Percentiles rank a stretch among this genome's conserved stretches.
These are phyloP conservation scores for Callospermophilus lateralis DNA, from an alignment of 2,113 vertebrate species.

Conservation along the genomic window DNA sequence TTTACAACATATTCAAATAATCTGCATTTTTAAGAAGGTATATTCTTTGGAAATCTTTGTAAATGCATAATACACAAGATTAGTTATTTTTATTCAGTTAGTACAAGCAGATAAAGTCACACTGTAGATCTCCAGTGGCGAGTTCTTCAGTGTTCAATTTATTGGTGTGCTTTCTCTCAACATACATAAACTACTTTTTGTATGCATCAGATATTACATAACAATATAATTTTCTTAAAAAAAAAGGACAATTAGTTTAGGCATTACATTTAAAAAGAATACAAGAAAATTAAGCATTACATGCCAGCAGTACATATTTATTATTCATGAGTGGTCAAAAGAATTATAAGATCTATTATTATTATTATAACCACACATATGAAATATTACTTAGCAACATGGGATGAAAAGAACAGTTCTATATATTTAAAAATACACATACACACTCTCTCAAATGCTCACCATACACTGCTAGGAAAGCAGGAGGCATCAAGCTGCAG, in stretches of 20 bases:
- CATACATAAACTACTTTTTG: not conserved
- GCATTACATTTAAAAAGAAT: not conserved
- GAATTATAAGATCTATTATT: conserved; percentile 79
- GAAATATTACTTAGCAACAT: conserved; percentile 71
- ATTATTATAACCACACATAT: conserved; percentile 52
- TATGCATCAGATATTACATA: not conserved
- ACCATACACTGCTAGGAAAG: conserved; percentile 80
- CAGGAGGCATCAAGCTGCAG: conserved; percentile 77
- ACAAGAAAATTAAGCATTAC: conserved; percentile 53
- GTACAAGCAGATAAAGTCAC: not conserved
- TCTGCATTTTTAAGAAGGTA: not conserved
- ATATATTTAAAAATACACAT: conserved; percentile 74
- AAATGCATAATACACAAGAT: not conserved
- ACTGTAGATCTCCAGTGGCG: not conserved
- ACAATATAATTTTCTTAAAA: conserved; percentile 18
- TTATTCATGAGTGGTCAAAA: conserved; percentile 78
- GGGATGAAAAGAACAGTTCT: conserved; percentile 74
- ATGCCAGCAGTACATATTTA: conserved; percentile 85
- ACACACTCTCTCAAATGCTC: conserved; percentile 52
- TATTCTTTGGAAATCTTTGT: not conserved
- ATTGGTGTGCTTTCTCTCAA: conserved; percentile 13
- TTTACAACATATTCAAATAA: not conserved
- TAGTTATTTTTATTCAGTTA: not conserved
- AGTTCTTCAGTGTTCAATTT: not conserved
- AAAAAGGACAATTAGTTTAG: not conserved